Evolutionary conservation across 2,888 invertebrate genomes (phyloP).

Genomic region (Ceriagrion tenellum): DNA sequence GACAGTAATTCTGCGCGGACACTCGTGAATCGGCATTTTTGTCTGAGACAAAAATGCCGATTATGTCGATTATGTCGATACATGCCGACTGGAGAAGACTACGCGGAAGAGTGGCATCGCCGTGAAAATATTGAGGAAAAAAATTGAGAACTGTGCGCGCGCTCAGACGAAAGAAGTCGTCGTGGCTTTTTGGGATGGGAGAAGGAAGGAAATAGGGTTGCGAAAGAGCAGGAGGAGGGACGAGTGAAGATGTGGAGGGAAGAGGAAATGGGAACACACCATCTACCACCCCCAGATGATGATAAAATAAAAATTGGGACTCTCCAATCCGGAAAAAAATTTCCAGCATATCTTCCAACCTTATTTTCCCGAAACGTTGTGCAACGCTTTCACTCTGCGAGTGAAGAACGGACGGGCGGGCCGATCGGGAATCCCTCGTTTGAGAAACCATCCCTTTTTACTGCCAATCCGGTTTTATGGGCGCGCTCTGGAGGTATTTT

Average conservation of each 20-base stretch:
- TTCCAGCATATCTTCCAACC: background rate
- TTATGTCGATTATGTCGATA: too few species aligned
- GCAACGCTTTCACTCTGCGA: background rate
- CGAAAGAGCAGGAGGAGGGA: background rate
- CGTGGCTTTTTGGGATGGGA: background rate
- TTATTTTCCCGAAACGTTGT: slow-evolving; percentile 14
- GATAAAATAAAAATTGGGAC: slow-evolving; percentile 10
- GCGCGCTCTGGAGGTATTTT: background rate
- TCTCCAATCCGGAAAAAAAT: background rate
- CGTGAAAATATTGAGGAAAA: background rate
- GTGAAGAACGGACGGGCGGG: background rate
- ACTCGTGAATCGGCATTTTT: too few species aligned
- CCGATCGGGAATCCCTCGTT: slow-evolving; percentile 4
- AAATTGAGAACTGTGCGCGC: background rate
- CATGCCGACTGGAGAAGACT: too few species aligned
- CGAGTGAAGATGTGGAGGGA: background rate
- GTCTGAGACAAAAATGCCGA: too few species aligned
- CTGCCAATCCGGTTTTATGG: slow-evolving; percentile 27
- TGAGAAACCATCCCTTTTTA: slow-evolving; percentile 20
- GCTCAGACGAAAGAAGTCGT: background rate
- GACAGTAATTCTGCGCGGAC: too few species aligned
- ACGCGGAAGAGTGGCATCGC: background rate
- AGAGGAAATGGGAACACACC: background rate
- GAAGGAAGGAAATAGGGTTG: background rate
- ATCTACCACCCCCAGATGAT: background rate